Conservation (phyloP, 2,113 vertebrate genomes). For the Zootoca vivipara region DNA sequence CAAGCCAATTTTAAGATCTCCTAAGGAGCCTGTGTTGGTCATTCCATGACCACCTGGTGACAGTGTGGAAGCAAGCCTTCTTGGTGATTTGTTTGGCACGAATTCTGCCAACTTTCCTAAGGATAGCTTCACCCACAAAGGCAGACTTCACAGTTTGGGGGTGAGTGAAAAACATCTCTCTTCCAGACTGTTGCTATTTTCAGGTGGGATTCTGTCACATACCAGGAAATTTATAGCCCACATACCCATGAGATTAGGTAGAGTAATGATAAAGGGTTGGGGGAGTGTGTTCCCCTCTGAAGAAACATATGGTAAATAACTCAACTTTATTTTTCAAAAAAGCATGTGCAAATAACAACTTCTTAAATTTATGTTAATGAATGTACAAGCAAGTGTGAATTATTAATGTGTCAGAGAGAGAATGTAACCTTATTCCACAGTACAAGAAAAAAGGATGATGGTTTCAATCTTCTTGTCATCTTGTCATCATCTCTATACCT, state of each 20-base stretch:
- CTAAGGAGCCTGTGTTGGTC: no score
- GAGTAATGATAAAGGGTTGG: not conserved
- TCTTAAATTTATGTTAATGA: slow-evolving; percentile 9
- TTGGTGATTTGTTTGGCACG: no score
- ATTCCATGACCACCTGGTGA: no score
- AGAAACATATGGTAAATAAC: not conserved
- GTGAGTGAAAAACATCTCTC: no score
- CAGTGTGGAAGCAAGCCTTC: no score
- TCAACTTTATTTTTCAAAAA: not conserved
- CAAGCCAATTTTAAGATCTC: no score
- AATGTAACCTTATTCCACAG: not conserved
- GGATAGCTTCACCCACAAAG: no score
- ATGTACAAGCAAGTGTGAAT: not conserved
- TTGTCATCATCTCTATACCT: slow-evolving; percentile 2
- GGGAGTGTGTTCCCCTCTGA: not conserved
- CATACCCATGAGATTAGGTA: not conserved
- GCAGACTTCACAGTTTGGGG: no score
- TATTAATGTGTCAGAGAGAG: not conserved
- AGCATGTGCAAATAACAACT: not conserved
- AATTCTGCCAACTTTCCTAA: no score
- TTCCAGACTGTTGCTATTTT: no score
- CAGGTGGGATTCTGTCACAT: no score
- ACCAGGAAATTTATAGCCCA: not conserved
- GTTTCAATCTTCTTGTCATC: fast-evolving
- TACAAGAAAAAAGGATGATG: not conserved